Evolutionary conservation across 2,113 vertebrate species (phyloP).

Genomic region (Notechis scutatus): DNA sequence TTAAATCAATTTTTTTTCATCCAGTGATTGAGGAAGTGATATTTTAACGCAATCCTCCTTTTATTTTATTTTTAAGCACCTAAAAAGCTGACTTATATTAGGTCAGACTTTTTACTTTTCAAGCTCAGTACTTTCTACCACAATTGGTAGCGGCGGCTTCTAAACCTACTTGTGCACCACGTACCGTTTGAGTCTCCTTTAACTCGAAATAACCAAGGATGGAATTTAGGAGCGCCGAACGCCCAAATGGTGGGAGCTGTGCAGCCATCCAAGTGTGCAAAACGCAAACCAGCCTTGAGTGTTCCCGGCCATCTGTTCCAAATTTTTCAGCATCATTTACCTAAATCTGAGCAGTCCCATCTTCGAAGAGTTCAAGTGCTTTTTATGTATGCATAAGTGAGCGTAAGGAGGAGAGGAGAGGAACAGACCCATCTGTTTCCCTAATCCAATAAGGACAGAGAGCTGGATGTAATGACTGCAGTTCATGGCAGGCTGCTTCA

Average conservation of each 20-base stretch:
- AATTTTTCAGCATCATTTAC: not conserved
- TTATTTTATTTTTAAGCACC: not conserved
- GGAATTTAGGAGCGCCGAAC: not conserved
- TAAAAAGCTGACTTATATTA: too few relatives aligned
- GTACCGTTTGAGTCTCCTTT: not conserved
- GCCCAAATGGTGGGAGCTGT: not conserved
- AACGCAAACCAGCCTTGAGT: not conserved
- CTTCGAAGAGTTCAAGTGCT: not conserved
- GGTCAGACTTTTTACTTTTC: too few relatives aligned
- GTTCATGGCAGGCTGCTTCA: constrained; percentile 48
- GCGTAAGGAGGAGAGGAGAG: not conserved
- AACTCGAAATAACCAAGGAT: not conserved
- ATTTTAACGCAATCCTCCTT: not conserved
- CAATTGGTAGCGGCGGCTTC: not conserved
- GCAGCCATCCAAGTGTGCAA: not conserved
- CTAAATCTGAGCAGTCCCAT: not conserved
- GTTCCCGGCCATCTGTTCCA: not conserved
- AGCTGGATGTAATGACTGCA: constrained; percentile 43
- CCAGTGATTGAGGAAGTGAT: not conserved
- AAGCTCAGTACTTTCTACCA: not conserved
- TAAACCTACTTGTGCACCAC: not conserved
- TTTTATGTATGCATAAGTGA: not conserved
- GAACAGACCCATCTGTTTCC: constrained; percentile 22
- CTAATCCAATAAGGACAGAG: constrained; percentile 45
- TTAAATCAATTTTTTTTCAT: not conserved